Evolutionary conservation across 1,140 invertebrate species (phyloP).

Genomic region (Scylla paramamosain): DNA sequence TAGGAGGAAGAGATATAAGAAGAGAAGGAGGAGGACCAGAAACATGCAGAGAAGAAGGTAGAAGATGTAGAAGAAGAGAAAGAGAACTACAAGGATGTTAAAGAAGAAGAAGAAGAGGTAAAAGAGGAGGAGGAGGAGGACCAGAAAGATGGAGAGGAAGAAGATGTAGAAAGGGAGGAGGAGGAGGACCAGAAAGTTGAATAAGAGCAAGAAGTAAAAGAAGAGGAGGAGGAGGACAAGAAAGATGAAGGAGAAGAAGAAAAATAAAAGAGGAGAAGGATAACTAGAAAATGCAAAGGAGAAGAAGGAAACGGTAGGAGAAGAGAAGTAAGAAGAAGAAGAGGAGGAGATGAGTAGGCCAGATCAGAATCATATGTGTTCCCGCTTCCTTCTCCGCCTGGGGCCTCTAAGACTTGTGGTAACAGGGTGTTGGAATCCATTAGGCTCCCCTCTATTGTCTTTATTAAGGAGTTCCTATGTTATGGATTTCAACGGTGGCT

Average conservation of each 20-base stretch:
- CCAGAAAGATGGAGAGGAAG: background rate
- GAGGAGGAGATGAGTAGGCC: too few species aligned
- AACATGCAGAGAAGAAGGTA: slow-evolving; percentile 19
- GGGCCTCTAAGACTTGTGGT: too few species aligned
- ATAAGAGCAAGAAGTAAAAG: background rate
- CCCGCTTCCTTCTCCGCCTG: too few species aligned
- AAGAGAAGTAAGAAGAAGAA: background rate
- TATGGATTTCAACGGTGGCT: too few species aligned
- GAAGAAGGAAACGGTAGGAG: background rate
- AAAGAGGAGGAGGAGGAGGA: background rate
- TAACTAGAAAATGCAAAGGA: too few species aligned
- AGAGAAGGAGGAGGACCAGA: slow-evolving; percentile 27
- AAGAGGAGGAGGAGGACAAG: too few species aligned
- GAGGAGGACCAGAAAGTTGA: background rate
- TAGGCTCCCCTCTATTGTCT: too few species aligned
- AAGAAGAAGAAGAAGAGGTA: background rate
- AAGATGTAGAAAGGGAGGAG: background rate
- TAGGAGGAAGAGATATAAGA: background rate
- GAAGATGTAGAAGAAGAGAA: background rate
- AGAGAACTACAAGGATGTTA: background rate
- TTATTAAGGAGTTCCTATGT: too few species aligned
- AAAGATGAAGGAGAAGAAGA: too few species aligned
- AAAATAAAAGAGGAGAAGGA: background rate
- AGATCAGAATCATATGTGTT: too few species aligned
- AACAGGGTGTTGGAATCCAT: too few species aligned